Base-by-base conservation (phyloP, 2,113 vertebrate species). In the Leucosticte australis region DNA sequence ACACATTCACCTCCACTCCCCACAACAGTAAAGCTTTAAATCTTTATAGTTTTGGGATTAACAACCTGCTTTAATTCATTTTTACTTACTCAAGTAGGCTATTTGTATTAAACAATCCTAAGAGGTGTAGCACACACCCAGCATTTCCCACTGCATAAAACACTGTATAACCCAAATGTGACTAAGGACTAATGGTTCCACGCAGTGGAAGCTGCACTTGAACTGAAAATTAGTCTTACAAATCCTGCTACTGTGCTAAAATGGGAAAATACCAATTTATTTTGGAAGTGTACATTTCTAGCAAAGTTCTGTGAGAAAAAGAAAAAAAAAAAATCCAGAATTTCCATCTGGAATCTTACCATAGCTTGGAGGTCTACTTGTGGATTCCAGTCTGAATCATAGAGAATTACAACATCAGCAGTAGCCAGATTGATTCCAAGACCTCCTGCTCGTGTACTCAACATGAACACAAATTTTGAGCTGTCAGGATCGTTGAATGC, bases 341-440 rank as follows among this genome's bases (percentile, higher is more conserved):
- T 46, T 78, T 78, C 33, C 30, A 35, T 31, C 17, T 37, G 37
- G 44, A 59, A 46, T 63, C 98, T 90, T 92, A 99, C 99, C 99
- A 99, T 99, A 76, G 99, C 99, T 96, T 99, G 99, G 82, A 99
- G 99, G 96, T 99, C 99, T 26, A 99, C 99, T 98, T 99, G 99
- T 44, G 99, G 99, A 96, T 99, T 99, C 99, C 99, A 99, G 97
- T 99, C 99, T 18, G 99, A 99, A 97, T 99, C 99, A 56, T 99
- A 99, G 26, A 99, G 98, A 97, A 99, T 99, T 71, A 99, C 99
- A 9, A 99, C 99, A 90, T 99, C 99, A 26, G 99, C 99, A 74
- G 99, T 99, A 65, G 99, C 99, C 95, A 99, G 97, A 96, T 99
- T 99, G 96, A 99, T 99, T 76, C 99, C 99, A 83, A 99, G 98